Base-by-base conservation (phyloP, 2,888 invertebrate species). In the Nomada fabriciana region DNA sequence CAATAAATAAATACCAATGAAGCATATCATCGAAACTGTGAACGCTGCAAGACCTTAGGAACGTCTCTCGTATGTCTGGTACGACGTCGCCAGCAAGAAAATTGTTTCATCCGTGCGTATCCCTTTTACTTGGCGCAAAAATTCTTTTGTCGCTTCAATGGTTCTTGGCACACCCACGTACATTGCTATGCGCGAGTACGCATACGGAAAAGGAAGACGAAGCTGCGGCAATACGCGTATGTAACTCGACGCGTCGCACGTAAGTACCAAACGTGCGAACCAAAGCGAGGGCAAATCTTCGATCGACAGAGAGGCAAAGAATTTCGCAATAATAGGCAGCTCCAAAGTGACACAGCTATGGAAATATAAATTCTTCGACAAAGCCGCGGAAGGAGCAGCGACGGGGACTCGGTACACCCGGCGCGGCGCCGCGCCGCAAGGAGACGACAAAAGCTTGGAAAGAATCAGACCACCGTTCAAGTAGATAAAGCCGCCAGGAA, bases 361-460 rank as follows among this genome's bases (percentile, higher is more conserved):
- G 25, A 76, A 67, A 68, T 76, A 78, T 63, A 68, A 68, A 76
- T 76, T 25, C 29, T 25, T 29, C 43, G 25, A 67, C 55, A 63
- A 68, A 55, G 78, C 76, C 43, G 61, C 36, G 2, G 25, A 18
- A 20, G 23, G 13, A 25, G 47, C 11, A n/a, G 11, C 15, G 7
- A 60, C 15, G 10, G n/a, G 18, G 23, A 53, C 18, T 4, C 20
- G 61, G 7, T 20, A n/a, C 25, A 7, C 36, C 36, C 36, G 7
- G 53, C 23, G 55, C 36, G 7, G 53, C 23, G 55, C 36, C 36
- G 55, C 70, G 70, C n/a, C 36, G 52, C 50, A 75, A 25, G 70
- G 29, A 47, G 61, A 53, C 55, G 52, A 50, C 23, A 23, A 64
- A 20, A 71, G 63, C 47, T 52, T 42, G 64, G 25, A 59, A 52